Evolutionary conservation across 2,888 invertebrate genomes (phyloP).

Genomic region (Hemicrepidius hirtus): DNA sequence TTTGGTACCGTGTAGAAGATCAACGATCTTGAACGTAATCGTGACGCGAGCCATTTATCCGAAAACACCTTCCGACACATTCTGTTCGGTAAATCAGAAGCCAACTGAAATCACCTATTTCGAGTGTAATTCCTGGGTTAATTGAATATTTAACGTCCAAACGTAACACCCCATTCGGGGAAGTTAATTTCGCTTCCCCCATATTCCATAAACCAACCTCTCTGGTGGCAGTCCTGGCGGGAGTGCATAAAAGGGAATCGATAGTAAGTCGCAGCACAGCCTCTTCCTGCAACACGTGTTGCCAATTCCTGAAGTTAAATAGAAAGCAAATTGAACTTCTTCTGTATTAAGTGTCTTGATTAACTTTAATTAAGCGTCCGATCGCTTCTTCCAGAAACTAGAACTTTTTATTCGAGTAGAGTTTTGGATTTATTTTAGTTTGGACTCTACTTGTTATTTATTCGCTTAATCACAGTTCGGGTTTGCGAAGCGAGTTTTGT

Average conservation of each 20-base stretch:
- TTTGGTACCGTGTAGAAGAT: background rate
- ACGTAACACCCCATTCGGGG: constrained; percentile 42
- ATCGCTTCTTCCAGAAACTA: constrained; percentile 20
- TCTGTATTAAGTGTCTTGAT: constrained; percentile 35
- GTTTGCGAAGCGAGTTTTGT: background rate
- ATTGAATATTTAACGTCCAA: constrained; percentile 42
- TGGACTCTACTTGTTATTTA: background rate
- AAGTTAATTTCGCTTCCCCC: constrained; percentile 38
- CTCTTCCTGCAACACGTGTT: constrained; percentile 36
- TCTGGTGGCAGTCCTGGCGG: constrained; percentile 33
- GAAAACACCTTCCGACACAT: constrained; percentile 4
- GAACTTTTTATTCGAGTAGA: background rate
- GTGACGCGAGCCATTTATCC: constrained; percentile 6
- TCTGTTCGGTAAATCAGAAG: constrained; percentile 8
- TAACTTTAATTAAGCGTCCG: constrained; percentile 32
- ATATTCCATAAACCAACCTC: constrained; percentile 39
- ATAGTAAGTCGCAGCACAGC: constrained; percentile 29
- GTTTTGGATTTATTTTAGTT: constrained; percentile 3
- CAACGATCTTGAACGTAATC: constrained; percentile 8
- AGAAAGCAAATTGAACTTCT: constrained; percentile 39
- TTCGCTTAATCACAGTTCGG: background rate
- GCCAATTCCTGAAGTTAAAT: constrained; percentile 32
- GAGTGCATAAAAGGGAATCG: constrained; percentile 35
- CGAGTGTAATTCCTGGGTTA: constrained; percentile 36
- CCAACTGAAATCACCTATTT: constrained; percentile 31